phyloP scores from a whole-genome alignment of 2,888 invertebrate genomes.

The Hydrotaea diabolus region DNA sequence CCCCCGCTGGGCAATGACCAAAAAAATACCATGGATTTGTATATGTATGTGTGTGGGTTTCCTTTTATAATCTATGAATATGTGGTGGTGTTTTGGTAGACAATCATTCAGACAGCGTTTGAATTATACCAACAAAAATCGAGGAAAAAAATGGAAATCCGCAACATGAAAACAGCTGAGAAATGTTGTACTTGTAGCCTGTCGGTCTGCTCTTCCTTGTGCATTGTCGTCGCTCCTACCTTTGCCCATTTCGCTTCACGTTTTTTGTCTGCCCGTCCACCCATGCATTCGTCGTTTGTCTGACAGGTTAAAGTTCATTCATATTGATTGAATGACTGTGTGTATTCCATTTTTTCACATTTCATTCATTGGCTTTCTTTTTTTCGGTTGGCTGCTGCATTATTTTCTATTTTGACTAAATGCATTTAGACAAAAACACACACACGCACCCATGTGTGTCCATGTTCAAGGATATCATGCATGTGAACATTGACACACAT shows the following conservation, averaged over 20 bases:
- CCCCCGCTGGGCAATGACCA: not conserved
- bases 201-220: not conserved
- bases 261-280: too few relatives aligned
- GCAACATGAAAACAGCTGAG: conserved; percentile 17
- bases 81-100: conserved; percentile 64
- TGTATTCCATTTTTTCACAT: not conserved
- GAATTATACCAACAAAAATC: not conserved
- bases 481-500: not conserved
- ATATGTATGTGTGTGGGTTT: conserved; percentile 40
- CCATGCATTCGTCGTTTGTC: not conserved
- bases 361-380: not conserved
- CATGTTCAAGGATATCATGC: not conserved
- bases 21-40: not conserved
- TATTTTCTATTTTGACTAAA: conserved; percentile 57
- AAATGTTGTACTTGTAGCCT: not conserved
- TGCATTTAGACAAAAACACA: conserved; percentile 48
- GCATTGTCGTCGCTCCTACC: not conserved
- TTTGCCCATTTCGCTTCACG: not conserved
- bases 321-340: conserved; percentile 47
- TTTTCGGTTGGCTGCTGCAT: not conserved
- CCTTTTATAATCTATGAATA: conserved; percentile 53
- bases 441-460: not conserved
- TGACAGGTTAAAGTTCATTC: conserved; percentile 65
- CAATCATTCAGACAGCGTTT: conserved; percentile 60
- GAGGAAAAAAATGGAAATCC: not conserved